Evolutionary conservation across 2,888 invertebrate genomes (phyloP), one percentile per base, ranked within the genome.

Genomic region (Spodoptera picta): DNA sequence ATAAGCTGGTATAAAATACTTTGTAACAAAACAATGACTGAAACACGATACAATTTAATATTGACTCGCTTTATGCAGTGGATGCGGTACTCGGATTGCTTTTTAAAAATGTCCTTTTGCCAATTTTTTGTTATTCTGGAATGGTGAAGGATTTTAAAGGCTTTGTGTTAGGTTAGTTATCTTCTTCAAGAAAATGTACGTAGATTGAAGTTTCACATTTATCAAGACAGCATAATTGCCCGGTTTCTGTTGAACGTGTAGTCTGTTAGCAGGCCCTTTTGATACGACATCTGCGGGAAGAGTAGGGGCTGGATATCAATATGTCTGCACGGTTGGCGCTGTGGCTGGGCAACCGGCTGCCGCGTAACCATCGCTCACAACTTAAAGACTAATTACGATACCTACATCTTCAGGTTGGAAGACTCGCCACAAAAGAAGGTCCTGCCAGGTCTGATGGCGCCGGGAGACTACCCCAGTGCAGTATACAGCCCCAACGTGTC

Each of bases 371-470:
- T n/a, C n/a, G 2, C 19, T 19, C 19, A 19, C 19, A 19, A 19
- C 19, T 19, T 27, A 3, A 27, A 3, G 6, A 0, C 1, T 48
- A 36, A 9, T 9, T 9, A 36, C 7, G 3, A 27, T 12, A 23
- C 19, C 11, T 24, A 27, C 5, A 1, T 0, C 89, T 88, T 0
- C 87, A 95, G 95, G 53, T 73, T 93, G 86, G 95, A 95, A 89
- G 95, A 95, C 81, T 95, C 95, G 50, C 95, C 95, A 19, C 95
- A 95, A 65, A 95, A 95, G 89, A 95, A 95, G 78, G 83, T 88
- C 31, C 77, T 93, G 23, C 86, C 92, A 0, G 88, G 92, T 46
- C 77, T 94, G 24, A 87, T 93, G 47, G 84, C 87, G 1, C 83
- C 92, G 0, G 87, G 87, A 0, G 95, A 95, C 65, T 95, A 92